Conservation (phyloP, 2,113 vertebrate species). For the Pica pica region DNA sequence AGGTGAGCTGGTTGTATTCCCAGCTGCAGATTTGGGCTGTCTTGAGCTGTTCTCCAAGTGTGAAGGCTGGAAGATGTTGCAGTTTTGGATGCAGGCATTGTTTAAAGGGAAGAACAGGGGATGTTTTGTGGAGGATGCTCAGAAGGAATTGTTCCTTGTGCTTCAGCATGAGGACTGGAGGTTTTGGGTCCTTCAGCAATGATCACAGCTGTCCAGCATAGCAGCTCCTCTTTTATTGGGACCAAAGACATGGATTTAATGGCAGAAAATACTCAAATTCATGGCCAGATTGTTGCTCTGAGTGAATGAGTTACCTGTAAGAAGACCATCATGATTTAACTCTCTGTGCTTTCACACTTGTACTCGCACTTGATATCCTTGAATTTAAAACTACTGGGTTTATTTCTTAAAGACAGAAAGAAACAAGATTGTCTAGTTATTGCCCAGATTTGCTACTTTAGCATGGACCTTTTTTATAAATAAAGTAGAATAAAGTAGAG, state of each 20-base stretch:
- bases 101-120: too few relatives aligned
- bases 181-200: not conserved
- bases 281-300: not conserved
- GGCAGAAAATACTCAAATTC: not conserved
- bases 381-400: not conserved
- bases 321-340: not conserved
- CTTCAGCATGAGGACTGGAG: not conserved
- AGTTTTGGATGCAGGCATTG: not conserved
- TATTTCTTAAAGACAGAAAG: not conserved
- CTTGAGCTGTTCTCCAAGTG: rapidly evolving
- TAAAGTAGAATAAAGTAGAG: not conserved
- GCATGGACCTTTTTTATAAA: not conserved
- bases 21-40: not conserved
- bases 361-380: not conserved
- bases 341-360: not conserved
- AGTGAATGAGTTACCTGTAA: not conserved
- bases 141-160: not conserved
- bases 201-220: not conserved
- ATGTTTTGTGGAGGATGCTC: not conserved
- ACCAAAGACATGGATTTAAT: not conserved
- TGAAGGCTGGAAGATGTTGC: rapidly evolving
- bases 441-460: not conserved
- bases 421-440: not conserved
- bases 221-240: not conserved
- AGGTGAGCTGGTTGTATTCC: not conserved